Conservation (phyloP, 2,888 invertebrate genomes). For the Plebejus argus region DNA sequence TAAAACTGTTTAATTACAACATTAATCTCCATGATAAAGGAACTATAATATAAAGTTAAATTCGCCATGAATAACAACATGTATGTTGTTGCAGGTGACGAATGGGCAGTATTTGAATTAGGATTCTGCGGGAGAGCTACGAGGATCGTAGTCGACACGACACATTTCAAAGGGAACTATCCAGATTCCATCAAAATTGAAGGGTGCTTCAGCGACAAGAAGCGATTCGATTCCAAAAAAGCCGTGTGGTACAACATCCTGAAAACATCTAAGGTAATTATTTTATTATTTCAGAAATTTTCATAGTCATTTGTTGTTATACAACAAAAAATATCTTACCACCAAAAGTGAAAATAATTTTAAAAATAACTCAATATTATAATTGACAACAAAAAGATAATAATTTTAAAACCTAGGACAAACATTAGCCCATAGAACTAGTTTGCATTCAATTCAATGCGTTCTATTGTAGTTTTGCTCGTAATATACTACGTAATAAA, state of each 20-base stretch:
- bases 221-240: constrained; percentile 53
- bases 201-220: constrained; percentile 60
- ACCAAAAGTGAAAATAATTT: background rate
- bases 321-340: too few species aligned
- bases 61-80: background rate
- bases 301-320: background rate
- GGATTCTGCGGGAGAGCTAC: constrained; percentile 75
- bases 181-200: constrained; percentile 82
- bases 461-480: background rate
- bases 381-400: too few species aligned
- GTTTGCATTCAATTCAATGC: background rate
- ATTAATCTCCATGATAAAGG: too few species aligned
- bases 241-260: constrained; percentile 73
- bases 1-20: too few species aligned
- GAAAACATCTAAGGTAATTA: constrained; percentile 74
- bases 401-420: background rate
- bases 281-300: background rate
- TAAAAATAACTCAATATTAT: too few species aligned
- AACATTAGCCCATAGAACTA: background rate
- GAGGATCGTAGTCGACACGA: constrained; percentile 80
- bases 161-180: constrained; percentile 84
- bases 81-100: constrained; percentile 64
- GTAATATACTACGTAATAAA: background rate
- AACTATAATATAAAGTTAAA: background rate
- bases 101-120: constrained; percentile 83